Base-by-base conservation (phyloP, 2,797 vertebrate species). In the Poeciliopsis turneri region DNA sequence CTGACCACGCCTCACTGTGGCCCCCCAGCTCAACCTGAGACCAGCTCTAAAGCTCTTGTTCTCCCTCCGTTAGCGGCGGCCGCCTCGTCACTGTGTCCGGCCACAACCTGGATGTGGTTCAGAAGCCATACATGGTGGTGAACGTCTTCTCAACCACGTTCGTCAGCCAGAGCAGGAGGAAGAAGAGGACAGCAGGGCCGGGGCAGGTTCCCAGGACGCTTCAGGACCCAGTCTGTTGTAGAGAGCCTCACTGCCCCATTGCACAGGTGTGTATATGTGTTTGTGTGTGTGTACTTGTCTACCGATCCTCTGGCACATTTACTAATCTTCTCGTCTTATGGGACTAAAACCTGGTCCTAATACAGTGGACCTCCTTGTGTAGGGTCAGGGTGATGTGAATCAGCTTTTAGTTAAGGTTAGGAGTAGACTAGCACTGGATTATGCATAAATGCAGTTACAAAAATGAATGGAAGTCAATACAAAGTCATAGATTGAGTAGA, bases 41-140 rank as follows among this genome's bases (percentile, higher is more conserved):
- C 9, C 4, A 1, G n/a, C 39, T n/a, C 3, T 43, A 43, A 43
- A 25, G 1, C 2, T 12, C 30, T 36, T 33, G 25, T 71, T 33
- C 39, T 23, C 30, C 25, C 72, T 18, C 82, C 4, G 2, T 94
- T 90, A 99, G 98, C 3, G 98, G 98, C 0, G 98, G 98, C 1
- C 97, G 98, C 59, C 86, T 96, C 78, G 97, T 99, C 87, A 90
- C 87, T 39, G 95, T 98, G 79, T 94, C 77, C 0, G 98, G 98
- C 0, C 96, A 97, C 85, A 97, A 98, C 88, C 87, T 99, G 91
- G 97, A 99, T 47, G 97, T 99, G 85, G 98, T 99, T 4, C 97
- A 99, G 94, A 95, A 94, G 36, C 97, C 98, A 0, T 96, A 94
- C 76, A 98, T 99, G 91, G 93, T 96, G 72, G 97, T 99, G 77